Evolutionary conservation across 1,140 invertebrate species (phyloP).

Genomic region (Lerema accius): DNA sequence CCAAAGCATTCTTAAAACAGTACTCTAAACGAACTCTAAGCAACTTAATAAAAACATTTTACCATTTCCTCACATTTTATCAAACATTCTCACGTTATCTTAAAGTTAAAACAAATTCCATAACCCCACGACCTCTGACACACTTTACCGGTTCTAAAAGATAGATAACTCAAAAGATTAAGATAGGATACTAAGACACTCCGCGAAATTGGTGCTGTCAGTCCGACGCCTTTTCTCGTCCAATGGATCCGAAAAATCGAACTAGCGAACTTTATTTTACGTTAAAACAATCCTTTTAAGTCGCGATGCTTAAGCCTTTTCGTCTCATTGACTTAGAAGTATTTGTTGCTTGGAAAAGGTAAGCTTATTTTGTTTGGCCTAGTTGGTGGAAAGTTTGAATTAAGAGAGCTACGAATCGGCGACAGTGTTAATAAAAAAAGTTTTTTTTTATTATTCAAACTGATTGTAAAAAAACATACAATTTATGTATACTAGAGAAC

Average conservation of each 20-base stretch:
- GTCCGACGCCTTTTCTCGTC: not conserved
- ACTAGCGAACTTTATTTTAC: not conserved
- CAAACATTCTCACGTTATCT: not conserved
- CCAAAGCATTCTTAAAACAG: no score
- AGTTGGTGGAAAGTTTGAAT: not conserved
- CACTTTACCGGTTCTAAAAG: not conserved
- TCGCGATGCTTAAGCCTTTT: not conserved
- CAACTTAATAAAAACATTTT: no score
- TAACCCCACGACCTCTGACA: not conserved
- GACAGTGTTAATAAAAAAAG: no score
- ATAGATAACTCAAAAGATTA: slow-evolving; percentile 1
- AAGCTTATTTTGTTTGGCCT: not conserved
- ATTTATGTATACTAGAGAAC: no score
- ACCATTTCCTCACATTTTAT: not conserved
- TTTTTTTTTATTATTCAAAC: no score
- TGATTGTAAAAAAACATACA: no score
- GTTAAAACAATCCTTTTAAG: slow-evolving; percentile 1
- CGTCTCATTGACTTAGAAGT: not conserved
- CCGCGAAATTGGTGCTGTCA: not conserved
- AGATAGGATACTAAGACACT: not conserved
- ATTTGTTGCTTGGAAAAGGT: not conserved
- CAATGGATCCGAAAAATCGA: slow-evolving; percentile 1
- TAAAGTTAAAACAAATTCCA: not conserved
- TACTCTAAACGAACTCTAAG: no score
- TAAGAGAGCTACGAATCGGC: not conserved